Evolutionary conservation across 1,140 invertebrate species (phyloP).

Genomic region (Drosophila mojavensis): DNA sequence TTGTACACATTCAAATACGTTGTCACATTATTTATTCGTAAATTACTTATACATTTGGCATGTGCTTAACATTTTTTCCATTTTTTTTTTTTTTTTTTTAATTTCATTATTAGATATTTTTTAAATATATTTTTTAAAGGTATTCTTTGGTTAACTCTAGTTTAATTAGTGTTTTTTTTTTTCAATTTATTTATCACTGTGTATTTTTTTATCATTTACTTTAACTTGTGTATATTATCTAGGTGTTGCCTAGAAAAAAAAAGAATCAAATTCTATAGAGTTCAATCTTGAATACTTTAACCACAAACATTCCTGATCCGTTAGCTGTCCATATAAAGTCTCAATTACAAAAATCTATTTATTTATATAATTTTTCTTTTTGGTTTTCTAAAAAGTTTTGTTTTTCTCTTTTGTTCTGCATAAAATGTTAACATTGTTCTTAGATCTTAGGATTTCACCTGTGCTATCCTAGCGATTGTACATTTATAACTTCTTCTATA

Average conservation of each 20-base stretch:
- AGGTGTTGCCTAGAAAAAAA: constrained; percentile 10
- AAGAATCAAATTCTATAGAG: constrained; percentile 10
- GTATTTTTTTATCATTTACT: constrained; percentile 4
- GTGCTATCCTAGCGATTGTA: constrained; percentile 50
- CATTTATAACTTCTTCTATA: constrained; percentile 3
- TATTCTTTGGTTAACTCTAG: constrained; percentile 35
- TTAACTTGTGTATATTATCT: neutral
- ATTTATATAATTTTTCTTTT: constrained; percentile 19
- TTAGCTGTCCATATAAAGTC: constrained; percentile 43
- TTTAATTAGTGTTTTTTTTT: constrained; percentile 4
- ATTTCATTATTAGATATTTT: constrained; percentile 7
- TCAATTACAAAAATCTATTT: constrained; percentile 60
- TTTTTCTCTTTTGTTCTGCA: constrained; percentile 40
- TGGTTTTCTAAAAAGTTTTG: constrained; percentile 42
- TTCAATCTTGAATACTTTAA: neutral
- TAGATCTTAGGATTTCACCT: constrained; percentile 76
- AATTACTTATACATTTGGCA: constrained; percentile 21
- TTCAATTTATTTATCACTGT: neutral
- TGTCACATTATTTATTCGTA: constrained; percentile 27
- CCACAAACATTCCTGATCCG: constrained; percentile 25
- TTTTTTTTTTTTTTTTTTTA: constrained; percentile 7
- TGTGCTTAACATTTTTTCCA: constrained; percentile 26
- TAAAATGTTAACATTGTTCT: constrained; percentile 80
- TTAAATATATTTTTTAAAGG: constrained; percentile 10
- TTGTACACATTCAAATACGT: constrained; percentile 47